Evolutionary conservation across 2,113 vertebrate genomes (phyloP).

Genomic region (Microtus montanus): DNA sequence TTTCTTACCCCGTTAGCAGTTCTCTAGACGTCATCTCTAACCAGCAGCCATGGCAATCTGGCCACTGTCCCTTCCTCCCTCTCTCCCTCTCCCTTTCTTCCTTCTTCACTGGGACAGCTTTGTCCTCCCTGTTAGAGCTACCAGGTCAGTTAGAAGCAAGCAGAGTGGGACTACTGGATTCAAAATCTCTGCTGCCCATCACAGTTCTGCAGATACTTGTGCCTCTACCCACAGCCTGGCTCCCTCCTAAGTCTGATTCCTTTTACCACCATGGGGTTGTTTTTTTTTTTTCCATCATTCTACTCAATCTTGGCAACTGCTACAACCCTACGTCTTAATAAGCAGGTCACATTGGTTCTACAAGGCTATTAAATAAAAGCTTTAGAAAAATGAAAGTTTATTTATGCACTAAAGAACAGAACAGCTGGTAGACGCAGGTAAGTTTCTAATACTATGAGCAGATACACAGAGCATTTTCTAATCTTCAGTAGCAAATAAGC

Average conservation of each 20-base stretch:
- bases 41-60: neutral
- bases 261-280: neutral
- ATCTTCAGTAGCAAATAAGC: conserved; percentile 51
- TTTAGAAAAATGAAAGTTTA: neutral
- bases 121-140: neutral
- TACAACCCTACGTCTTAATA: conserved; percentile 12
- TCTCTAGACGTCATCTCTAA: neutral
- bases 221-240: neutral
- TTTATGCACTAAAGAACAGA: conserved; percentile 4
- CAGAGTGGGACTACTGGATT: neutral
- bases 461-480: conserved; percentile 35
- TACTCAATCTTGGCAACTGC: neutral
- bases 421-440: conserved; percentile 12
- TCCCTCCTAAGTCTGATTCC: neutral
- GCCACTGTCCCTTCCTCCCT: neutral
- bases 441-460: conserved; percentile 45
- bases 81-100: neutral
- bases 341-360: conserved; percentile 2
- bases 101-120: neutral
- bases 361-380: neutral
- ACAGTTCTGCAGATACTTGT: neutral
- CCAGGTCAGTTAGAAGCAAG: neutral
- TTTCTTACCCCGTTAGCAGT: neutral
- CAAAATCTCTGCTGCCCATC: neutral
- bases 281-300: neutral